Conservation (phyloP, 2,797 vertebrate genomes). For the Echiichthys vipera region DNA sequence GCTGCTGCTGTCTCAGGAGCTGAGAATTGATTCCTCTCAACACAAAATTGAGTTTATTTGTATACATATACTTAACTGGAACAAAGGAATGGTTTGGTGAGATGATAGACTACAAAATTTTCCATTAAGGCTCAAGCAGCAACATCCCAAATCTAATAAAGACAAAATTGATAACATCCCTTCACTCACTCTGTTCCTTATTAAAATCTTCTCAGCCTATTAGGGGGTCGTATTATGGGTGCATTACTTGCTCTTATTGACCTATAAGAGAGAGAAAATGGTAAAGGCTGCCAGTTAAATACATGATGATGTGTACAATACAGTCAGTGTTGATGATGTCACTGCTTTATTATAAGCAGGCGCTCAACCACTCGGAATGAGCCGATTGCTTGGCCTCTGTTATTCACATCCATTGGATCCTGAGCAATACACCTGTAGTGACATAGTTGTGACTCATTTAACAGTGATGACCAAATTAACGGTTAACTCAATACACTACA, state of each 20-base stretch:
- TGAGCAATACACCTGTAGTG: too few relatives aligned
- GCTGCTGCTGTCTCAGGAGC: conserved; percentile 1
- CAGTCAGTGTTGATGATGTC: conserved; percentile 4
- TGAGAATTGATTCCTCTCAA: conserved; percentile 14
- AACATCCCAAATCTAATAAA: conserved; percentile 35
- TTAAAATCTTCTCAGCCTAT: conserved; percentile 30
- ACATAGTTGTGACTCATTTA: too few relatives aligned
- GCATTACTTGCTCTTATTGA: conserved; percentile 13
- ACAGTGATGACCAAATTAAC: too few relatives aligned
- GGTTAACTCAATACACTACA: too few relatives aligned
- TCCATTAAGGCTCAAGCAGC: background rate
- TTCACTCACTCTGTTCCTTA: conserved; percentile 11
- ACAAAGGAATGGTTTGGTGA: conserved; percentile 7
- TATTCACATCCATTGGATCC: too few relatives aligned
- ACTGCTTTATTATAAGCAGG: conserved; percentile 17
- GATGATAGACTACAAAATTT: conserved; percentile 20
- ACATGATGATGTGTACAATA: background rate
- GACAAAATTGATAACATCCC: conserved; percentile 27
- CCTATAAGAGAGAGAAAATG: background rate
- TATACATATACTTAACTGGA: conserved; percentile 30
- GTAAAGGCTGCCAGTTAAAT: background rate
- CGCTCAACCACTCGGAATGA: too few relatives aligned
- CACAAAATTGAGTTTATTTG: conserved; percentile 18
- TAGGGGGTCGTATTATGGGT: conserved; percentile 24
- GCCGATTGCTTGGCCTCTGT: too few relatives aligned